Evolutionary conservation across 2,888 invertebrate species (phyloP).

Genomic region (Digitonthophagus gazella): DNA sequence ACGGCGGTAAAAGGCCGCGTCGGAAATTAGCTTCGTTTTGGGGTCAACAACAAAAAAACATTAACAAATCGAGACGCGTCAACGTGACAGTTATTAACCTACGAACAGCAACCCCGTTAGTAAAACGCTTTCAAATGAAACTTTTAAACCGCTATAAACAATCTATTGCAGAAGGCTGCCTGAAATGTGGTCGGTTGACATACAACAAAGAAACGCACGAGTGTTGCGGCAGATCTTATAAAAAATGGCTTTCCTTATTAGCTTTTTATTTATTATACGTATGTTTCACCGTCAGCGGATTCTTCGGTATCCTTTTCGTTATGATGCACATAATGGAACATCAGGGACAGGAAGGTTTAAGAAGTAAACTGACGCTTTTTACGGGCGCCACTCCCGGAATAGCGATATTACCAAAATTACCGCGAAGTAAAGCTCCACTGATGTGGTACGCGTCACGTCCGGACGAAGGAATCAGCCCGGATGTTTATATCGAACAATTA

Average conservation of each 20-base stretch:
- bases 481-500: slow-evolving; percentile 16
- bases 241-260: not conserved
- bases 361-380: not conserved
- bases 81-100: too few species aligned
- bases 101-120: too few species aligned
- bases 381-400: not conserved
- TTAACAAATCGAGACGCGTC: too few species aligned
- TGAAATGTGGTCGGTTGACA: not conserved
- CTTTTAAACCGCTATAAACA: not conserved
- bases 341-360: not conserved
- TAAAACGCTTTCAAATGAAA: too few species aligned
- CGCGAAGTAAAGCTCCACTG: not conserved
- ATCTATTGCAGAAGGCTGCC: not conserved
- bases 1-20: too few species aligned
- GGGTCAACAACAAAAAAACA: too few species aligned
- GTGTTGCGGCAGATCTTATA: not conserved
- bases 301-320: not conserved
- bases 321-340: not conserved
- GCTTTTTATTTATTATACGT: not conserved
- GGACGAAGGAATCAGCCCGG: not conserved
- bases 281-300: not conserved
- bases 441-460: not conserved
- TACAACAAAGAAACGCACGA: not conserved
- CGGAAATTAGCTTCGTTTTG: too few species aligned
- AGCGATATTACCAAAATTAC: not conserved